Base-by-base conservation (phyloP, 1,140 invertebrate species). In the Agrypnia vestita region DNA sequence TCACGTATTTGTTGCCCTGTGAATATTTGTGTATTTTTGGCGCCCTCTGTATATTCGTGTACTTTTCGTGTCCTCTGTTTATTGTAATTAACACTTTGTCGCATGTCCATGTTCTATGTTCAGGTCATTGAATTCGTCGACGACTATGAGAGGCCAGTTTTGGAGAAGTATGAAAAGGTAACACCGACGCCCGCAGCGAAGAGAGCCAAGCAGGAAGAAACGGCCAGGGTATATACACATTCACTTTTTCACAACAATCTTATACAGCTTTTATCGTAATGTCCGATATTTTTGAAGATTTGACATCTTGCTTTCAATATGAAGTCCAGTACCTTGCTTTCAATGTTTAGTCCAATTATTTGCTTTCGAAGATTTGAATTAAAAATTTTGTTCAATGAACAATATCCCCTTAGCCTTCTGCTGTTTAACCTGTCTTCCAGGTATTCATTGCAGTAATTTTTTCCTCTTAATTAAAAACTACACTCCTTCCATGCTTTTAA, bases 131-230 rank as follows among this genome's bases (percentile, higher is more conserved):
- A 89, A 80, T 88, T 89, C 84, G 81, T 89, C 82, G 88, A 89
- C 49, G 92, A 94, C 86, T 94, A 94, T 84, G 92, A 93, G 79
- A 90, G 93, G 79, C 88, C 93, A 7, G 92, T 93, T 8, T 89
- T 94, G n/a, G 93, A 94, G 85, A 93, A 93, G 87, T 93, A 91
- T 83, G 90, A 91, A 79, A 90, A 90, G 85, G 88, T 90, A 19
- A 85, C 88, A 84, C 88, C 88, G 19, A 90, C 89, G 83, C 89
- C 89, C 8, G 80, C 84, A 75, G 88, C 88, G 83, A 90, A 89
- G 87, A 78, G 56, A 55, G 77, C 69, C 10, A 73, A 73, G 25
- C 69, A 25, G 9, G 75, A 78, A 53, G 76, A 55, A 7, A 35
- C 53, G 15, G 21, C 69, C 35, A 55, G 69, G 69, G 69, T 73